These are phyloP conservation scores for Ia io DNA, from an alignment of 2,113 vertebrate genomes.

Conservation along the genomic window DNA sequence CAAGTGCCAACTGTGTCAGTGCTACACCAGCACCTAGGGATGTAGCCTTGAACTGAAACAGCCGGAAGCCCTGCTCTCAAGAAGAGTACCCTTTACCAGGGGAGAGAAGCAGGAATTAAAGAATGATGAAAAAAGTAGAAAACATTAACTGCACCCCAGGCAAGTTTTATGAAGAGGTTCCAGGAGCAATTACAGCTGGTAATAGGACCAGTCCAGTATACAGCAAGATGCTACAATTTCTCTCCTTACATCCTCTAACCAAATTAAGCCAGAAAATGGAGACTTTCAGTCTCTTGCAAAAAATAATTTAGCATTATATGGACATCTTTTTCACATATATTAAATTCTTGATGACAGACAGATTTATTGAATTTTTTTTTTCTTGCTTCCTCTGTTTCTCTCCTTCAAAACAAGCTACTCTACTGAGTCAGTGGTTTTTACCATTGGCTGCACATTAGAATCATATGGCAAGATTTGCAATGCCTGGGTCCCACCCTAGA, in stretches of 20 bases:
- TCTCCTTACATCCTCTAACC: not conserved
- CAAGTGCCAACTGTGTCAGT: not conserved
- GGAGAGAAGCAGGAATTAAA: not conserved
- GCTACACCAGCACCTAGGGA: not conserved
- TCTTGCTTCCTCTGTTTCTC: not conserved
- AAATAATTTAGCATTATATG: not conserved
- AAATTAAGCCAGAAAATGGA: not conserved
- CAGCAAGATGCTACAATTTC: not conserved
- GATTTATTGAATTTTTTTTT: not conserved
- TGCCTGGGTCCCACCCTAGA: not conserved
- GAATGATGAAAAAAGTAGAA: not conserved
- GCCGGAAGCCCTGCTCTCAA: not conserved
- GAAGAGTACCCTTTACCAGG: not conserved
- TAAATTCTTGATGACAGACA: not conserved
- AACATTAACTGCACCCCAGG: not conserved
- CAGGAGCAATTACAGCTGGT: not conserved
- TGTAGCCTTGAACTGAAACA: not conserved
- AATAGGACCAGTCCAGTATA: not conserved
- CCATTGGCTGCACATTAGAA: not conserved
- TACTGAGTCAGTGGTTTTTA: not conserved
- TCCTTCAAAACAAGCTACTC: conserved; percentile 17
- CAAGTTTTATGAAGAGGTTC: not conserved
- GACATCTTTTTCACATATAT: not conserved
- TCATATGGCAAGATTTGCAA: not conserved
- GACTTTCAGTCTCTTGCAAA: not conserved